Percentiles rank a stretch among this genome's conserved stretches.
phyloP scores from a whole-genome alignment of 2,113 vertebrate genomes.

The Hymenochirus boettgeri region DNA sequence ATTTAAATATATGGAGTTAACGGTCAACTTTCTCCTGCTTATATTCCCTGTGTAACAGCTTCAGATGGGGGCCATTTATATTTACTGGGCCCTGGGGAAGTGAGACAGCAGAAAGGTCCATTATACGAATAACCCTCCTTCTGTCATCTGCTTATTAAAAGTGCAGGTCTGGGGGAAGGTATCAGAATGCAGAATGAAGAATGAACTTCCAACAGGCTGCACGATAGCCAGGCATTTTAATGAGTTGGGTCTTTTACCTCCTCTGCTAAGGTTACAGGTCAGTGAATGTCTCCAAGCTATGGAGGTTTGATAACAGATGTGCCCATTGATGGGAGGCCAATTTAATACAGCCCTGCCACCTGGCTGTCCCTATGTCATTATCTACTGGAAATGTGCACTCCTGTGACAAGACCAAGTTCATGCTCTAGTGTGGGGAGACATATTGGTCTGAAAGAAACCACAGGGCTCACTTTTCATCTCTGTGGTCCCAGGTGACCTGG shows the following conservation, averaged over 20 bases:
- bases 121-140: not conserved
- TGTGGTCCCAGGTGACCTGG: too few relatives aligned
- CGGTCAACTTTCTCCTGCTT: not conserved
- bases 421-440: too few relatives aligned
- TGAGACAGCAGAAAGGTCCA: not conserved
- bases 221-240: not conserved
- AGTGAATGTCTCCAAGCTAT: not conserved
- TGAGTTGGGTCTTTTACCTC: not conserved
- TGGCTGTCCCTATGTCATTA: not conserved
- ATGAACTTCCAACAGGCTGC: not conserved
- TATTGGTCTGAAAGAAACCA: too few relatives aligned
- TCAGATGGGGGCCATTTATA: not conserved
- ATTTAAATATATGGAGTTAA: too few relatives aligned
- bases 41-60: not conserved
- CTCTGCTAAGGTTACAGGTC: not conserved
- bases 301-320: not conserved
- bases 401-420: too few relatives aligned
- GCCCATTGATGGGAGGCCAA: not conserved
- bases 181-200: not conserved
- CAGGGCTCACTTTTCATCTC: too few relatives aligned
- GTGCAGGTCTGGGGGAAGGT: not conserved
- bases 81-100: not conserved
- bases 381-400: not conserved
- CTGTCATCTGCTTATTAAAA: slow-evolving; percentile 5
- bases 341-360: not conserved